Evolutionary conservation across 2,113 vertebrate species (phyloP).

Genomic region (Leucosticte australis): DNA sequence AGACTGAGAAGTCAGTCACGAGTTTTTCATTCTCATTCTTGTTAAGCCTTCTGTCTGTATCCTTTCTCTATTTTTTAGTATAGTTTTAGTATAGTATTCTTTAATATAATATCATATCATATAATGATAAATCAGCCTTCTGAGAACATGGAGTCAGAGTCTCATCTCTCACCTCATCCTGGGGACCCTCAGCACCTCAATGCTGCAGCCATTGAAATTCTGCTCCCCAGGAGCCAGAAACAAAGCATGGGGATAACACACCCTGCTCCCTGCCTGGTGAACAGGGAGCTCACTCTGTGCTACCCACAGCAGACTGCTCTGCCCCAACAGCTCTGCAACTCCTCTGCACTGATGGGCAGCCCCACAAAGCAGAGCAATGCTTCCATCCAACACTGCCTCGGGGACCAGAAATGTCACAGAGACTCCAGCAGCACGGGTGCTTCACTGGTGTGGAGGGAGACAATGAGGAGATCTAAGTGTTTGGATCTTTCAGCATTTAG

Average conservation of each 20-base stretch:
- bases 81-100: too few relatives aligned
- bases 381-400: neutral
- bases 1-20: too few relatives aligned
- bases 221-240: neutral
- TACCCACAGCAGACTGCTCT: neutral
- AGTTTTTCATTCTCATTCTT: too few relatives aligned
- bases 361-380: neutral
- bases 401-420: neutral
- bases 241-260: neutral
- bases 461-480: fast-evolving
- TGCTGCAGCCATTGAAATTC: neutral
- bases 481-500: neutral
- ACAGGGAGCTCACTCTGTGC: fast-evolving
- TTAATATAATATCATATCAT: too few relatives aligned
- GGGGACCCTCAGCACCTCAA: neutral
- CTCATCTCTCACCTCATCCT: too few relatives aligned
- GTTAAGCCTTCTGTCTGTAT: too few relatives aligned
- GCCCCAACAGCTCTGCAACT: neutral
- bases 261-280: neutral
- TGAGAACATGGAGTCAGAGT: too few relatives aligned
- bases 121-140: too few relatives aligned
- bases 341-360: neutral
- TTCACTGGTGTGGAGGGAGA: neutral
- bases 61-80: too few relatives aligned
- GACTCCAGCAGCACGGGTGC: fast-evolving